Evolutionary conservation across 2,888 invertebrate genomes (phyloP).

Genomic region (Plusia festucae): DNA sequence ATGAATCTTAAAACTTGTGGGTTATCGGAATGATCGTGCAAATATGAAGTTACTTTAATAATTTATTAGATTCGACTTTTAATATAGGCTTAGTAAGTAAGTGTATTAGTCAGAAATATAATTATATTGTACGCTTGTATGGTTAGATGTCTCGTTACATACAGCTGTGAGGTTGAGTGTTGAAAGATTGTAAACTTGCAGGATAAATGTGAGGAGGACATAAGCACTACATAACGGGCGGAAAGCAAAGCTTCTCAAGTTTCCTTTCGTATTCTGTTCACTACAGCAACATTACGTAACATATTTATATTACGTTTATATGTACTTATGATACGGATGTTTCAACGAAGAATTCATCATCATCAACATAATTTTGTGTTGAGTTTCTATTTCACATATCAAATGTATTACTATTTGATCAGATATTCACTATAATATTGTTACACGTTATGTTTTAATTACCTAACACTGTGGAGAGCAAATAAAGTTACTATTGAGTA

Average conservation of each 20-base stretch:
- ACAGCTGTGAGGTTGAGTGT: conserved; percentile 23
- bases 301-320: neutral
- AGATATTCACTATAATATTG: too few species aligned
- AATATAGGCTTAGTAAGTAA: neutral
- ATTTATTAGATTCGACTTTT: conserved; percentile 23
- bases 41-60: conserved; percentile 27
- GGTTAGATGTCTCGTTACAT: neutral
- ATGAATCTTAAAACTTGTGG: conserved; percentile 47
- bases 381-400: neutral
- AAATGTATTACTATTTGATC: too few species aligned
- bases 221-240: conserved; percentile 47
- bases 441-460: too few species aligned
- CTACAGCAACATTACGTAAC: conserved; percentile 37
- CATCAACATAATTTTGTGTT: neutral
- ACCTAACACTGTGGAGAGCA: too few species aligned
- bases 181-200: conserved; percentile 41
- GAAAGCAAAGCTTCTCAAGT: conserved; percentile 45
- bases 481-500: too few species aligned
- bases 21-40: conserved; percentile 40
- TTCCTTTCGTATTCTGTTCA: conserved; percentile 37
- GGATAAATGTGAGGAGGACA: conserved; percentile 45
- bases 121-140: neutral
- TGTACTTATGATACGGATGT: neutral
- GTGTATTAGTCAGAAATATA: neutral
- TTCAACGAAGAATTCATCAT: neutral